Conservation (phyloP, 2,888 invertebrate genomes). For the Shargacucullia verbasci region DNA sequence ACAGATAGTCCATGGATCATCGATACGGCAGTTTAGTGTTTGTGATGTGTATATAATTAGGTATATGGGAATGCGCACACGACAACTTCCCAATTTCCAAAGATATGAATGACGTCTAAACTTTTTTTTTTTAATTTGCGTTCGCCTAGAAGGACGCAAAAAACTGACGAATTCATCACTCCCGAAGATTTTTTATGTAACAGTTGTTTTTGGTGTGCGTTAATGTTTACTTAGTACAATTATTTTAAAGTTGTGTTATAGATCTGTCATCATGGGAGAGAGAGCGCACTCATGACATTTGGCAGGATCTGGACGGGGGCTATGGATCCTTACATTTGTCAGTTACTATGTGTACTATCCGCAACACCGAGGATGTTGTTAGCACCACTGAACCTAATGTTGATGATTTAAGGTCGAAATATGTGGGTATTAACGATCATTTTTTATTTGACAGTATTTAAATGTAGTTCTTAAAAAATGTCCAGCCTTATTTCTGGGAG, state of each 20-base stretch:
- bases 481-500: too few relatives aligned
- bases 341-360: slow-evolving; percentile 74
- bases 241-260: slow-evolving; percentile 72
- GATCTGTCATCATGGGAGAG: slow-evolving; percentile 73
- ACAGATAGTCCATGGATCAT: too few relatives aligned
- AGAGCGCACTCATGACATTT: slow-evolving; percentile 80
- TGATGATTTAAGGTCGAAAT: slow-evolving; percentile 57
- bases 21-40: too few relatives aligned
- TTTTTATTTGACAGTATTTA: too few relatives aligned
- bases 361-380: slow-evolving; percentile 30
- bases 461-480: too few relatives aligned
- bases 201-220: not conserved
- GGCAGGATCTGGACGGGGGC: slow-evolving; percentile 76
- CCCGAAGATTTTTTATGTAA: not conserved
- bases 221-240: slow-evolving; percentile 38
- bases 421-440: slow-evolving; percentile 60
- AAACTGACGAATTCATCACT: too few relatives aligned
- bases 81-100: too few relatives aligned
- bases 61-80: too few relatives aligned
- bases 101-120: too few relatives aligned
- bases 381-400: slow-evolving; percentile 22
- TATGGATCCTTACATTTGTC: slow-evolving; percentile 78
- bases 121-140: too few relatives aligned
- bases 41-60: too few relatives aligned
- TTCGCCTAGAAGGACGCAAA: too few relatives aligned